Base-by-base conservation (phyloP, 2,113 vertebrate species). In the Caranx ignobilis region DNA sequence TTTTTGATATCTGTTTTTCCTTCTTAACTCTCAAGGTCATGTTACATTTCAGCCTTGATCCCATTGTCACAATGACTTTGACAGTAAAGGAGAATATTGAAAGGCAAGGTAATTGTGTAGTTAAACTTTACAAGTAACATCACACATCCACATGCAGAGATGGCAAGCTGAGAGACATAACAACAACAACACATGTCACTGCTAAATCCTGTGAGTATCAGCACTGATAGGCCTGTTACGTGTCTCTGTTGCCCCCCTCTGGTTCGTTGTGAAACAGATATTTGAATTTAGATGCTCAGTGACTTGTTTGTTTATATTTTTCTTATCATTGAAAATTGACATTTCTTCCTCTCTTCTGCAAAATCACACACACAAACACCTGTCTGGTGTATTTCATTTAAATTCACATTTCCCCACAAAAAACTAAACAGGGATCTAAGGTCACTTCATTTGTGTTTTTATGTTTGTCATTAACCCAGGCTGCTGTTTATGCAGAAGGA, bases 1-100 rank as follows among this genome's bases (percentile, higher is more conserved):
- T 91, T 88, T 88, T 88, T 90, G 43, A 82, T 32, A 67, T 70
- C 10, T 80, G 56, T 69, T 67, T 79, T 77, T 82, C 3, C 21
- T 78, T 82, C 12, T 75, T 0, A 79, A 16, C 12, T 78, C 37
- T 70, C 11, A 39, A 19, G 9, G 5, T 41, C 12, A 43, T 11
- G n/a, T 71, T 54, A 6, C 31, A 61, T 67, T 39, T 65, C 9
- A 21, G 21, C 6, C 6, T 18, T 19, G 52, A 19, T 16, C 9
- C 11, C 0, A 34, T 63, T 62, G 9, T 3, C 32, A 41, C 13
- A 16, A 32, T 3, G 71, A 48, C 61, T 63, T 57, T 31, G 15
- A 41, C 45, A 62, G 54, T 3, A 59, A 34, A 64, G 43, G 4
- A 12, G 11, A 56, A 60, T 55, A 8, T 45, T 48, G 2, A 5